Base-by-base conservation (phyloP, 2,113 vertebrate genomes). In the Rallus limicola region DNA sequence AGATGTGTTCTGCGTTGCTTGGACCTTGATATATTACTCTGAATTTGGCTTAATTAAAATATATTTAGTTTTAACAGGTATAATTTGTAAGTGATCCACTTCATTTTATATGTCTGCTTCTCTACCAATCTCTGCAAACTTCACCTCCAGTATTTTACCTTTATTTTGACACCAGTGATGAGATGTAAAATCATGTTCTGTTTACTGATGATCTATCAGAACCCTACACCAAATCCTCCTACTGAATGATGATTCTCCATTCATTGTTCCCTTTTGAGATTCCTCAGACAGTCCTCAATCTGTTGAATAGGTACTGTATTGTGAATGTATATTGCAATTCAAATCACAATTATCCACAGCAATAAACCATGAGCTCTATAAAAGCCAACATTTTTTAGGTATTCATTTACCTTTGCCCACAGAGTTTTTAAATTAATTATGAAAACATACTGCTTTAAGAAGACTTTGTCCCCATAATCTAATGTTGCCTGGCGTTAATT, bases 131-230 rank as follows among this genome's bases (percentile, higher is more conserved):
- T 88, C 87, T 90, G 76, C 48, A 91, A 95, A 88, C 44, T 90
- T 88, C 72, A 64, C 44, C n/a, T 81, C 65, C 62, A 86, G 68
- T 81, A 71, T 93, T 90, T 71, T 81, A 42, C 83, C 53, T 93
- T 95, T 88, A 78, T 84, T 94, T 93, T 82, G 21, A 28, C 34
- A 68, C 76, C 4, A 21, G 25, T n/a, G 74, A 86, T 82, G 86
- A 94, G 83, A 94, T 92, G 72, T 80, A 88, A 92, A 94, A 85
- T 82, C 67, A 60, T 33, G 53, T 86, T 85, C 87, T 89, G 33
- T 94, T 94, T 96, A 92, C 79, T 86, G 59, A 48, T 0, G 38
- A 60, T 96, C 88, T 85, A 3, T 88, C 38, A 86, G 85, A 88
- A 86, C 48, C 60, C 83, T 36, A 58, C 48, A 53, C 64, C 18